Percentiles rank a stretch among this genome's conserved stretches.
These are phyloP conservation scores for Argyra leucocephala DNA, from an alignment of 2,888 invertebrate species.

Conservation along the genomic window DNA sequence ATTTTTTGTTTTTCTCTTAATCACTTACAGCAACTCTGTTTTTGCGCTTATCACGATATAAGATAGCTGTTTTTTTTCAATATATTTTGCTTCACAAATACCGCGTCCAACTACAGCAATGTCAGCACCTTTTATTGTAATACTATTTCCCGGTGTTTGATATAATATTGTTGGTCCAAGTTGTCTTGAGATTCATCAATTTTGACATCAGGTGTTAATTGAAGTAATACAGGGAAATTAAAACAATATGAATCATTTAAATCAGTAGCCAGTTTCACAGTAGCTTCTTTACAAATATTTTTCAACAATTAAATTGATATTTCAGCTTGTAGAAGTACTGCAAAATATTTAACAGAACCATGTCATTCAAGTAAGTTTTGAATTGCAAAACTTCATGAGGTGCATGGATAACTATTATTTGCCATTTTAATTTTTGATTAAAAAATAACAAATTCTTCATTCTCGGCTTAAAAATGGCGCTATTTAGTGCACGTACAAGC, in stretches of 20 bases:
- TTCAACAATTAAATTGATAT: constrained; percentile 67
- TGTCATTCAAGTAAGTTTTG: too few species aligned
- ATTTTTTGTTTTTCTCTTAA: too few species aligned
- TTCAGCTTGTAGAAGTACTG: constrained; percentile 77
- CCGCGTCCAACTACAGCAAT: constrained; percentile 92
- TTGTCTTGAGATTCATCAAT: constrained; percentile 57
- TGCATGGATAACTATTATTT: too few species aligned
- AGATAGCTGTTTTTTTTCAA: constrained; percentile 53
- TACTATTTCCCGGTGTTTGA: constrained; percentile 69
- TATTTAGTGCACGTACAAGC: too few species aligned
- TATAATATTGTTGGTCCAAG: constrained; percentile 86
- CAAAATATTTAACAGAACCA: too few species aligned
- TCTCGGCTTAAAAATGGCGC: too few species aligned
- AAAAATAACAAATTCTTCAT: too few species aligned
- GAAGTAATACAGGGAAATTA: constrained; percentile 65
- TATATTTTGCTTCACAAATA: constrained; percentile 60
- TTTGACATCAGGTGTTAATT: constrained; percentile 88
- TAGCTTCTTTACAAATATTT: constrained; percentile 55
- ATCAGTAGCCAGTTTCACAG: constrained; percentile 62
- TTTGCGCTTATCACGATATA: constrained; percentile 65
- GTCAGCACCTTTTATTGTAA: constrained; percentile 76
- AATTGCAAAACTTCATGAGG: too few species aligned
- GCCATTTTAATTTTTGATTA: too few species aligned
- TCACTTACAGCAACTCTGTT: too few species aligned
- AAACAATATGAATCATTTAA: constrained; percentile 53